A percentile compares a stretch with the other conserved stretches of the same genome.
These are phyloP conservation scores for Vanessa tameamea DNA, from an alignment of 1,140 invertebrate species.

Conservation along the genomic window DNA sequence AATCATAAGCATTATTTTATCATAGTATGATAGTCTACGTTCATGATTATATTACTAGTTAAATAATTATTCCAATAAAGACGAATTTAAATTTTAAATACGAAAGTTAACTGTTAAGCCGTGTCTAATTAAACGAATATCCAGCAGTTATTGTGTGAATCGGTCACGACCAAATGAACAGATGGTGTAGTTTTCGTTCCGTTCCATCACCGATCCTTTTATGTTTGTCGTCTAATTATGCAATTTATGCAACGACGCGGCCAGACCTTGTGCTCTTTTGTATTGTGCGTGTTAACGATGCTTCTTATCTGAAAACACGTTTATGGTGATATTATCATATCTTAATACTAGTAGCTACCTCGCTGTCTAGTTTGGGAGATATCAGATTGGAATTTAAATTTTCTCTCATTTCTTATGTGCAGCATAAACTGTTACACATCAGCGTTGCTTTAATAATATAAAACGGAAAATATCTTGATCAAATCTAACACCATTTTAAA, in stretches of 20 bases:
- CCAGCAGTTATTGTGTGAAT: conserved; percentile 4
- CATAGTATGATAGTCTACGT: no score
- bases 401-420: background rate
- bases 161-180: conserved; percentile 6
- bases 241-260: conserved; percentile 63
- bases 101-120: background rate
- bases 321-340: conserved; percentile 34
- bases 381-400: background rate
- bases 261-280: conserved; percentile 70
- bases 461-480: no score
- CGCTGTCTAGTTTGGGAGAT: conserved; percentile 9
- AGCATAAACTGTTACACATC: background rate
- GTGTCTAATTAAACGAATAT: conserved; percentile 3
- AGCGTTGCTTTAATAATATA: no score
- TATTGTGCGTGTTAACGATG: conserved; percentile 62
- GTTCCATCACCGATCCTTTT: conserved; percentile 61
- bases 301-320: conserved; percentile 38
- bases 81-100: background rate
- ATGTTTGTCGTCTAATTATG: conserved; percentile 64
- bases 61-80: background rate
- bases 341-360: conserved; percentile 29
- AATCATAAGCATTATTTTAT: no score
- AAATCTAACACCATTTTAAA: no score
- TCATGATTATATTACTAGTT: background rate
- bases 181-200: conserved; percentile 27